A percentile compares a stretch with the other conserved stretches of the same genome.
Conservation (phyloP, 2,888 invertebrate species). For the Drosophila tanythrix region DNA sequence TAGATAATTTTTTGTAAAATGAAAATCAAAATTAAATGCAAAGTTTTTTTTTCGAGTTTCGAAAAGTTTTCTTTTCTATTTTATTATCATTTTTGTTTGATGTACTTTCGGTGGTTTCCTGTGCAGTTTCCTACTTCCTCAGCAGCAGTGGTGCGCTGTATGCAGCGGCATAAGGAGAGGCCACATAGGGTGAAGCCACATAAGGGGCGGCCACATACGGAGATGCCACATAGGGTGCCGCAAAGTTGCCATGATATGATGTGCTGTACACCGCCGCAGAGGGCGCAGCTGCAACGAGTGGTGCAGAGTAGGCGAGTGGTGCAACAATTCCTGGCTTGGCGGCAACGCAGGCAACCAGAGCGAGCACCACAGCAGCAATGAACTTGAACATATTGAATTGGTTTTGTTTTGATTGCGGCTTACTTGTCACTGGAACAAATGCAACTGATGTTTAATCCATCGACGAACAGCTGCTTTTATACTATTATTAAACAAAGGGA, state of each 20-base stretch:
- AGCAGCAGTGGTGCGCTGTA: conserved; percentile 73
- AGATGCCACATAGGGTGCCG: conserved; percentile 80
- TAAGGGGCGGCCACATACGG: conserved; percentile 70
- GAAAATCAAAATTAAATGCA: conserved; percentile 7
- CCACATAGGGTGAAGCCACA: conserved; percentile 73
- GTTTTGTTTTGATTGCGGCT: conserved; percentile 26
- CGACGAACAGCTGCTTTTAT: conserved; percentile 62
- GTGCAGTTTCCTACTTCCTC: conserved; percentile 64
- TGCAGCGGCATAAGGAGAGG: conserved; percentile 63
- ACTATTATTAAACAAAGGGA: conserved; percentile 16
- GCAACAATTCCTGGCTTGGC: conserved; percentile 83
- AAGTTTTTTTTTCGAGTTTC: background rate
- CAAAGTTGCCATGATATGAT: conserved; percentile 83
- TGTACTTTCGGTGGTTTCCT: background rate
- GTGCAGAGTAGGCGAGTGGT: conserved; percentile 81
- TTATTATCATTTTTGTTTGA: background rate
- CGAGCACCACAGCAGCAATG: conserved; percentile 76
- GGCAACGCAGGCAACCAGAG: conserved; percentile 75
- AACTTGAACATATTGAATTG: conserved; percentile 71
- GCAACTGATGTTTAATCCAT: conserved; percentile 66
- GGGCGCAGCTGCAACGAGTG: conserved; percentile 84
- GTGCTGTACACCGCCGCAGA: conserved; percentile 83
- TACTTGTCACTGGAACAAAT: conserved; percentile 63
- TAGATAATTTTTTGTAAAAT: background rate
- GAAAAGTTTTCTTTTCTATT: background rate